Conservation (phyloP, 2,113 vertebrate species). For the Leptodactylus fuscus region DNA sequence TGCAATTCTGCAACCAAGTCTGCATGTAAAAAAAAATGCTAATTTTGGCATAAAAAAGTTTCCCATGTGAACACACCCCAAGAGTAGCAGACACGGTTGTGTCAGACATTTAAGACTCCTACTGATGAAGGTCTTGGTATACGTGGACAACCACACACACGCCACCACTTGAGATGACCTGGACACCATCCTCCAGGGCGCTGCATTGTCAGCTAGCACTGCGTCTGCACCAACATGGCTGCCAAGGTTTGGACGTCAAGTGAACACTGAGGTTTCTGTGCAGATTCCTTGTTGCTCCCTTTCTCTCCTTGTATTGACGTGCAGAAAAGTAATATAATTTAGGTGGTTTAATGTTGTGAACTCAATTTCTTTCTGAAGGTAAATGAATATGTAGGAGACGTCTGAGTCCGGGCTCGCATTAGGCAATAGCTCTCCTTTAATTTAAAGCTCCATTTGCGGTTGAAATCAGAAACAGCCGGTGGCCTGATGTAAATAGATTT, state of each 20-base stretch:
- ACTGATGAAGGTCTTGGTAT: too few relatives aligned
- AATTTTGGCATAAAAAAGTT: too few relatives aligned
- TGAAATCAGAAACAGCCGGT: constrained; percentile 22
- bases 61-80: too few relatives aligned
- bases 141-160: too few relatives aligned
- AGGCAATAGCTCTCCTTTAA: neutral
- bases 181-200: too few relatives aligned
- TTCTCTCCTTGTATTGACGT: neutral
- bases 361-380: neutral
- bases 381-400: neutral
- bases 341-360: constrained; percentile 4
- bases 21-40: too few relatives aligned
- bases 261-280: neutral
- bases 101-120: too few relatives aligned
- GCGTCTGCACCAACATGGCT: neutral
- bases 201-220: neutral
- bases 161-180: too few relatives aligned
- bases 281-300: neutral
- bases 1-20: too few relatives aligned
- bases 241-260: neutral
- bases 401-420: neutral
- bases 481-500: constrained; percentile 19
- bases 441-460: constrained; percentile 18
- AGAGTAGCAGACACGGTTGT: too few relatives aligned
- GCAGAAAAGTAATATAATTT: neutral